Evolutionary conservation across 2,113 vertebrate species (phyloP).

Genomic region (Sorex fumeus): DNA sequence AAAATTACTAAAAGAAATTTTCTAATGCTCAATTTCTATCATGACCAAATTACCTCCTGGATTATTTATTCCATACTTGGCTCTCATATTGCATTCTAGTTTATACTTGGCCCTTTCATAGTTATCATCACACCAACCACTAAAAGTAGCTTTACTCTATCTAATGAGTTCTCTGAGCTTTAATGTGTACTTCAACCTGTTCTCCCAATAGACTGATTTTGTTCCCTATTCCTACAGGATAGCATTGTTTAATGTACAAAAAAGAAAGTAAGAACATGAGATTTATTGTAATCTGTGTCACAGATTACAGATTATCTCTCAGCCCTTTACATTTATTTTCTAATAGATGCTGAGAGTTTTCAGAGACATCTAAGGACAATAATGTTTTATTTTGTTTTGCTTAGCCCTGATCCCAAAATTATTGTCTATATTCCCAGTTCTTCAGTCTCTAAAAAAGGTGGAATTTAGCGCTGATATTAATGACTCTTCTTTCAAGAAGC

Average conservation of each 20-base stretch:
- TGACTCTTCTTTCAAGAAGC: not conserved
- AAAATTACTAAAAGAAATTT: conserved; percentile 17
- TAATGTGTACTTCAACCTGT: not conserved
- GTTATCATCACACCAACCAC: not conserved
- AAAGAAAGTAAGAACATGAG: not conserved
- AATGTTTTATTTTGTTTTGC: not conserved
- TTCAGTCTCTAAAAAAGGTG: not conserved
- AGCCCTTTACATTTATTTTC: not conserved
- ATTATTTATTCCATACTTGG: not conserved
- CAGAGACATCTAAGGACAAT: conserved; percentile 3
- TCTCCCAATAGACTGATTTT: not conserved
- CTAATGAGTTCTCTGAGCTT: not conserved
- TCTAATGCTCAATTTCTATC: not conserved
- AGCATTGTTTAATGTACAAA: not conserved
- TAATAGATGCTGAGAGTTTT: not conserved
- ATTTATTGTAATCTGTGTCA: not conserved
- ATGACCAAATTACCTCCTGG: not conserved
- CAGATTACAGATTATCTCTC: not conserved
- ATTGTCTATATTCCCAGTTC: not conserved
- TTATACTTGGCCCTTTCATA: not conserved
- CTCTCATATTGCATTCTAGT: not conserved
- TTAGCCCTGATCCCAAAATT: conserved; percentile 27
- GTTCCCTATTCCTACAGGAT: not conserved
- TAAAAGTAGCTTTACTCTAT: not conserved
- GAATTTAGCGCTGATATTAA: not conserved